These are phyloP conservation scores for Peucedramus taeniatus DNA, from an alignment of 2,113 vertebrate genomes.

Conservation along the genomic window DNA sequence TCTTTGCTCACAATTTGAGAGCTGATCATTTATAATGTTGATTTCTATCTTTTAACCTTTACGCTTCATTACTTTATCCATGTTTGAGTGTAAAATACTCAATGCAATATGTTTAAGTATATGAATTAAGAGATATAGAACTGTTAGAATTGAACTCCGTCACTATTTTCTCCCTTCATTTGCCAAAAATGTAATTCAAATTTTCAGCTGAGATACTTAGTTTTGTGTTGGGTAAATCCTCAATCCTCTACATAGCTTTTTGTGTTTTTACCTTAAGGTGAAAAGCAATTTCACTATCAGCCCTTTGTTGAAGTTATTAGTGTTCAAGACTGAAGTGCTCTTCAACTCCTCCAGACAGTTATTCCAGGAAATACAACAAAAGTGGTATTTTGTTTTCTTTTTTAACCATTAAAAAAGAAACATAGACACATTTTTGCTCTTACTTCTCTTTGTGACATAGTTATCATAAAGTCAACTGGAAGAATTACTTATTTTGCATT, in stretches of 20 bases:
- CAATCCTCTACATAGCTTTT: background rate
- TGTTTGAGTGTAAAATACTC: background rate
- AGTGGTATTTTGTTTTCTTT: background rate
- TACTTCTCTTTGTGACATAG: background rate
- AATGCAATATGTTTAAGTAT: background rate
- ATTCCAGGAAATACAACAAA: slow-evolving; percentile 3
- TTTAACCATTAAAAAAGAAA: background rate
- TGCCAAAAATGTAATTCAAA: background rate
- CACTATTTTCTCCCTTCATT: background rate
- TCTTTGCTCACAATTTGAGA: background rate
- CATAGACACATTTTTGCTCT: background rate
- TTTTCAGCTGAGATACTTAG: background rate
- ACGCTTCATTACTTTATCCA: background rate
- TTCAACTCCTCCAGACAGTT: background rate
- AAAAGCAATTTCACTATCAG: background rate
- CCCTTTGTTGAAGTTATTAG: background rate
- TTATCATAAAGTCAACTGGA: background rate
- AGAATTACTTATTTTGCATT: slow-evolving; percentile 9
- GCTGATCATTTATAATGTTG: background rate
- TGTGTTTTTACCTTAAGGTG: background rate
- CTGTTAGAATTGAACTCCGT: background rate
- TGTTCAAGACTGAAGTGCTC: background rate
- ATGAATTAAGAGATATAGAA: background rate
- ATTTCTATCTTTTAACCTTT: background rate
- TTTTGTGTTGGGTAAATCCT: background rate